Percentiles rank a stretch among this genome's conserved stretches.
Evolutionary conservation across 2,797 vertebrate genomes (phyloP).

Genomic region (Anabas testudineus): DNA sequence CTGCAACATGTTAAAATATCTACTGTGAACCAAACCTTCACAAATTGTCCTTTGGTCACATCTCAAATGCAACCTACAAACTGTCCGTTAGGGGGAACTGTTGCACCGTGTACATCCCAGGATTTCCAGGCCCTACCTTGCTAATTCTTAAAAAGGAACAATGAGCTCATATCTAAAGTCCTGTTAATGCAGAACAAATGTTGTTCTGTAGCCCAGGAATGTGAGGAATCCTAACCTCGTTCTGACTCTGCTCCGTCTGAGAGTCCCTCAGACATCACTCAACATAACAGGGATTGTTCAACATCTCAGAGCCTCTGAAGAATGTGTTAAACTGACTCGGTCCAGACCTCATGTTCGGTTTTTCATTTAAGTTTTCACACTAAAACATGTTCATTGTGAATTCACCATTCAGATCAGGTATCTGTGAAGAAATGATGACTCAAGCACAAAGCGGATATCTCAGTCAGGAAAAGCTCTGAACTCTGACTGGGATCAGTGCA

Average conservation of each 20-base stretch:
- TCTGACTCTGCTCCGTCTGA: slow-evolving; percentile 44
- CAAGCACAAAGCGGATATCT: slow-evolving; percentile 19
- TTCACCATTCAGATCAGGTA: too few species aligned
- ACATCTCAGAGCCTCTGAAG: not conserved
- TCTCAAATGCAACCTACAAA: not conserved
- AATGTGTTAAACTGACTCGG: not conserved
- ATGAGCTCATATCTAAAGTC: slow-evolving; percentile 77
- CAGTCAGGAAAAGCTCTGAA: slow-evolving; percentile 28
- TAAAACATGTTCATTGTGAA: too few species aligned
- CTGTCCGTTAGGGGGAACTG: slow-evolving; percentile 26
- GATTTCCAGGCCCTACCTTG: slow-evolving; percentile 12
- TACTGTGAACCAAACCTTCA: not conserved
- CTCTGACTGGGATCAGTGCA: slow-evolving; percentile 26
- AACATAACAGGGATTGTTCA: slow-evolving; percentile 17
- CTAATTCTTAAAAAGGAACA: slow-evolving; percentile 66
- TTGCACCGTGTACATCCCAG: slow-evolving; percentile 2
- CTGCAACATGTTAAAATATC: not conserved
- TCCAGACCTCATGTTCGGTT: too few species aligned
- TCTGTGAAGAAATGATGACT: too few species aligned
- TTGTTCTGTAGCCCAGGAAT: slow-evolving; percentile 56
- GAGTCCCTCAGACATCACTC: slow-evolving; percentile 19
- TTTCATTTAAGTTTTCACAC: too few species aligned
- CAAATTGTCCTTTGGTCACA: not conserved
- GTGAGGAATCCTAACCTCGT: slow-evolving; percentile 68
- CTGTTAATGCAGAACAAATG: slow-evolving; percentile 81